phyloP scores from a whole-genome alignment of 2,888 invertebrate genomes.

The Linyphia triangularis region DNA sequence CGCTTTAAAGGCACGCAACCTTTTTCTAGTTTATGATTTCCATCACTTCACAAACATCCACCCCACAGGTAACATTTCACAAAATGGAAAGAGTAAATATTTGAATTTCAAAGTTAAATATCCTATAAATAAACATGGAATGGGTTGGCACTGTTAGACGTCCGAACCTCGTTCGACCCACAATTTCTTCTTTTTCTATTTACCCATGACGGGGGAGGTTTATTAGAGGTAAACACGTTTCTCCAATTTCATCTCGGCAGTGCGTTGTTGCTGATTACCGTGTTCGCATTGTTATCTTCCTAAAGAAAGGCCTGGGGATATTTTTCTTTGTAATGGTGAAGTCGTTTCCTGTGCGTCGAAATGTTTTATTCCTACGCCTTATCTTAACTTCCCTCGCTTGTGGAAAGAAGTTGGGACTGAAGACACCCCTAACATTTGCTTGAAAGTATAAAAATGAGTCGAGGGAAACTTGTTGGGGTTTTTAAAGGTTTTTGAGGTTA shows the following conservation, averaged over 20 bases:
- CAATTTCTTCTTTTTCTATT: background rate
- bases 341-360: background rate
- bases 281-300: background rate
- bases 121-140: background rate
- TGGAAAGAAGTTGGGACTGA: too few species aligned
- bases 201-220: background rate
- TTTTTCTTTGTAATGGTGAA: background rate
- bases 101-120: background rate
- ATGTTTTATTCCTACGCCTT: background rate
- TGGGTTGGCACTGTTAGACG: background rate
- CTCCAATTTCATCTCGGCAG: background rate
- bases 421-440: too few species aligned
- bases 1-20: too few species aligned
- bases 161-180: background rate
- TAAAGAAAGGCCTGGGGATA: background rate
- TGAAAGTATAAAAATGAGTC: too few species aligned
- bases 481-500: too few species aligned
- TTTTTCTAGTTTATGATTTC: too few species aligned
- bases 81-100: background rate
- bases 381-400: background rate
- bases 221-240: background rate
- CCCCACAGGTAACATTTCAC: too few species aligned
- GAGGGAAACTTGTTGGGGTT: too few species aligned
- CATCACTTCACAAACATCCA: too few species aligned
- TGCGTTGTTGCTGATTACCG: background rate